These are phyloP conservation scores for Columba janthina DNA, from an alignment of 2,113 vertebrate genomes.

Conservation along the genomic window DNA sequence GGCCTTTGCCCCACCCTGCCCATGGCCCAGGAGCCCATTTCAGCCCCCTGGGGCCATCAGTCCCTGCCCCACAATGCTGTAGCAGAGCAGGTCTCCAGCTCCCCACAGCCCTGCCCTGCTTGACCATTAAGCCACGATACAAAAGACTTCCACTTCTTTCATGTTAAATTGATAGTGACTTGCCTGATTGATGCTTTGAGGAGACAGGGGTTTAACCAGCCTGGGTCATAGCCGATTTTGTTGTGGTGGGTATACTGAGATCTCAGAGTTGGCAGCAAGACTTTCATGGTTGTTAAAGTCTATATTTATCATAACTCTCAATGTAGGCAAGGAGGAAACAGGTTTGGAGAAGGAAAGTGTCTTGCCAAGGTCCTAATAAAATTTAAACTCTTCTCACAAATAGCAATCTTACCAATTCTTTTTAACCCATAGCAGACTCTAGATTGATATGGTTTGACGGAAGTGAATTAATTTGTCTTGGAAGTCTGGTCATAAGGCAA, in stretches of 20 bases:
- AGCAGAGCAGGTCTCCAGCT: background rate
- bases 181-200: background rate
- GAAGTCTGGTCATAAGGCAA: background rate
- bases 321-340: background rate
- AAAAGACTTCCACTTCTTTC: background rate
- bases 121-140: background rate
- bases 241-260: background rate
- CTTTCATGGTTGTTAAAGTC: background rate
- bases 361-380: background rate
- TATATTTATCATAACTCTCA: background rate
- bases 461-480: background rate
- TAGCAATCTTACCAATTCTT: background rate
- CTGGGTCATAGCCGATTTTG: background rate
- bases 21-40: background rate
- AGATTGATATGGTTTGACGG: background rate
- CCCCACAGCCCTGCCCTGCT: background rate
- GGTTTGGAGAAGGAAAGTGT: background rate
- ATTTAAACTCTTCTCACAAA: background rate
- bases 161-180: background rate
- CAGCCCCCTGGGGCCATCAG: fast-evolving
- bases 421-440: background rate
- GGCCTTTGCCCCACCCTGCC: fast-evolving
- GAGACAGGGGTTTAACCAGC: fast-evolving
- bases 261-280: background rate
- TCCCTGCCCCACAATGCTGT: fast-evolving